phyloP scores from a whole-genome alignment of 2,797 vertebrate species.

The Helostoma temminkii region DNA sequence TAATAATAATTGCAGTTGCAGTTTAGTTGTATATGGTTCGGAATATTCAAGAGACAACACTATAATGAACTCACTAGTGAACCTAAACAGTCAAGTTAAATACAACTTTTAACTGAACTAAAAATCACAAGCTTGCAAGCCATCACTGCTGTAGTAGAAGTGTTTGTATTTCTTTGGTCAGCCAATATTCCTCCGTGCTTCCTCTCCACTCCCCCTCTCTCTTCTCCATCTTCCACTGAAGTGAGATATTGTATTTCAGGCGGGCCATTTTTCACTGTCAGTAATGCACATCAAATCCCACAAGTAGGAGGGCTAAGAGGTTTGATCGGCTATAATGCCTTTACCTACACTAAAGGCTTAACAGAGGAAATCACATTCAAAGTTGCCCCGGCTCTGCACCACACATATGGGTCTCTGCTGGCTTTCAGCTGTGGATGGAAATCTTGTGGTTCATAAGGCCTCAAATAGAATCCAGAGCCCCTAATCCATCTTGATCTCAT shows the following conservation, averaged over 20 bases:
- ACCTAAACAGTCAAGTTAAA: too few relatives aligned
- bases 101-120: too few relatives aligned
- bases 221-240: conserved; percentile 66
- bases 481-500: conserved; percentile 85
- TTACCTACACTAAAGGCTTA: conserved; percentile 81
- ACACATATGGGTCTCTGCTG: conserved; percentile 74
- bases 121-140: too few relatives aligned
- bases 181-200: conserved; percentile 44
- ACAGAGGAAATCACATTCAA: conserved; percentile 84
- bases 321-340: conserved; percentile 82
- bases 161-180: conserved; percentile 48
- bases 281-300: conserved; percentile 86
- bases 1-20: too few relatives aligned
- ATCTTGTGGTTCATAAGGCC: conserved; percentile 67
- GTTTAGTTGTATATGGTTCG: too few relatives aligned
- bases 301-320: conserved; percentile 80
- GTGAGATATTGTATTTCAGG: conserved; percentile 85
- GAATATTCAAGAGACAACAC: too few relatives aligned
- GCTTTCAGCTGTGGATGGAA: conserved; percentile 72
- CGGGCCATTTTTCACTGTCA: conserved; percentile 86
- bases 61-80: too few relatives aligned
- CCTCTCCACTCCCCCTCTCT: conserved; percentile 32
- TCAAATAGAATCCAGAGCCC: conserved; percentile 79
- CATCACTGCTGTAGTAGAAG: not conserved
- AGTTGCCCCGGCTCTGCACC: conserved; percentile 60